Percentiles rank a stretch among this genome's conserved stretches.
Conservation (phyloP, 1,140 invertebrate genomes). For the Nymphalis io region DNA sequence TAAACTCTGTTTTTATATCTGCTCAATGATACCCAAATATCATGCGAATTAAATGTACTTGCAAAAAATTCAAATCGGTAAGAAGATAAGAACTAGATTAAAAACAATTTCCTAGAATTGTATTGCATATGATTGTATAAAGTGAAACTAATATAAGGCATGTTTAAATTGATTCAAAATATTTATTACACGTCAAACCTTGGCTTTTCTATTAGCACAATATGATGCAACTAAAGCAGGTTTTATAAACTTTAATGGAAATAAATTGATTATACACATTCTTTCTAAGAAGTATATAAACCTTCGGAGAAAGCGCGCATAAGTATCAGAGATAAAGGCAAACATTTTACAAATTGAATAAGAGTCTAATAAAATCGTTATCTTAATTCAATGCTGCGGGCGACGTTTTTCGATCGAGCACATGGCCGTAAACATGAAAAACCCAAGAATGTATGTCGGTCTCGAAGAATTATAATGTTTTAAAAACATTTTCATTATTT, state of each 20-base stretch:
- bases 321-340: slow-evolving; percentile 28
- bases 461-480: slow-evolving; percentile 19
- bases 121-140: not conserved
- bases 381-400: slow-evolving; percentile 65
- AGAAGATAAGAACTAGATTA: not conserved
- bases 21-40: not conserved
- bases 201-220: not conserved
- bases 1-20: not conserved
- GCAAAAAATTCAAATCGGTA: too few species aligned
- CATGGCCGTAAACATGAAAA: slow-evolving; percentile 48
- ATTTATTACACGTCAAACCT: not conserved
- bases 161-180: not conserved
- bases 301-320: slow-evolving; percentile 29
- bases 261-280: slow-evolving; percentile 21
- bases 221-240: not conserved
- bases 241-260: slow-evolving; percentile 19
- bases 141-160: too few species aligned
- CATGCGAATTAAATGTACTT: too few species aligned
- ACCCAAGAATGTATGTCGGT: slow-evolving; percentile 34
- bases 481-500: slow-evolving; percentile 37
- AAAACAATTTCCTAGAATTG: not conserved
- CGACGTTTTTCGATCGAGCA: slow-evolving; percentile 56
- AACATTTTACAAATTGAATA: slow-evolving; percentile 53
- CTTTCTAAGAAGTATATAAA: slow-evolving; percentile 23
- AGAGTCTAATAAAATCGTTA: slow-evolving; percentile 65